Conservation (phyloP, 2,888 invertebrate genomes). For the Synergus itoensis region DNA sequence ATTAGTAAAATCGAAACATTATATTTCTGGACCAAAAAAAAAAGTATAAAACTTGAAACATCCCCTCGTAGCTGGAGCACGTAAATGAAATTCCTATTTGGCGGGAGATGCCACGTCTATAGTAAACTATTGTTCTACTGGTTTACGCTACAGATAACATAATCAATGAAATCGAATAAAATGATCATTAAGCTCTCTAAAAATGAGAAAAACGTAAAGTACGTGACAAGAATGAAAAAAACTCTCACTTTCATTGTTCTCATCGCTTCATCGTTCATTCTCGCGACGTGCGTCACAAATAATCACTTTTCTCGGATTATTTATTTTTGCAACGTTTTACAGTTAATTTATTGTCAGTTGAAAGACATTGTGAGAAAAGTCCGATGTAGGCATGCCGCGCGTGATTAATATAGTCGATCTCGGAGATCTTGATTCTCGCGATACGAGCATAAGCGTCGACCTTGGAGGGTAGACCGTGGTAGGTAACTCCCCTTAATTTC, state of each 20-base stretch:
- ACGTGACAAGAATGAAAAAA: constrained; percentile 6
- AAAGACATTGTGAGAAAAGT: constrained; percentile 27
- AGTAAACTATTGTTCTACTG: neutral
- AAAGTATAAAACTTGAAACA: too few relatives aligned
- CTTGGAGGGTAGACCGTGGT: constrained; percentile 43
- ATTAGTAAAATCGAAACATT: neutral
- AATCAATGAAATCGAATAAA: neutral
- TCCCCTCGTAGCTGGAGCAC: too few relatives aligned
- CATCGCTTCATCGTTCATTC: neutral
- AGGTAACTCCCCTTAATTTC: constrained; percentile 46
- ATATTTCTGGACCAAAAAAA: too few relatives aligned
- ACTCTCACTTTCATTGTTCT: neutral
- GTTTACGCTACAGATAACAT: neutral
- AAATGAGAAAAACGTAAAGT: neutral
- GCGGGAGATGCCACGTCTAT: too few relatives aligned
- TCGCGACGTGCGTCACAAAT: neutral
- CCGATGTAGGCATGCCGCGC: neutral
- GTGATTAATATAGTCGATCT: constrained; percentile 31
- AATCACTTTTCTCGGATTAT: neutral
- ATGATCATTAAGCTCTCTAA: neutral
- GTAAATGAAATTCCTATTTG: too few relatives aligned
- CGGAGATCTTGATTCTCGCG: constrained; percentile 34
- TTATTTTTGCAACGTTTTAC: neutral
- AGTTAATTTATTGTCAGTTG: neutral
- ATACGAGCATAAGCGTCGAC: constrained; percentile 41